These are phyloP conservation scores for Himalopsyche anomala DNA, from an alignment of 2,888 invertebrate genomes.

Conservation along the genomic window DNA sequence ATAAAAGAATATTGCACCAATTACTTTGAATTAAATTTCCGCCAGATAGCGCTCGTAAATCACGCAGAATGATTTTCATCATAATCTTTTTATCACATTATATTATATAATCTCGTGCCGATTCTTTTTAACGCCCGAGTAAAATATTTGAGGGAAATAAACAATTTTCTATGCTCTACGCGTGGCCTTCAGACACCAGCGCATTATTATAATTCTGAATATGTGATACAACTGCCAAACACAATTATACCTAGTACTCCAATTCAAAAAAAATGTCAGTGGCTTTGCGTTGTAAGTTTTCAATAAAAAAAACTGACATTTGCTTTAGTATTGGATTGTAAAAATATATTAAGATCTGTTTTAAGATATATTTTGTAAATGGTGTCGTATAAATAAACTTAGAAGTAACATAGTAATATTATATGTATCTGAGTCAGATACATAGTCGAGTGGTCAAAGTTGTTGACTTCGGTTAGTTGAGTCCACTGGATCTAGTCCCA, in stretches of 20 bases:
- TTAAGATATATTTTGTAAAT: too few relatives aligned
- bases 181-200: background rate
- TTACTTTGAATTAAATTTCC: slow-evolving; percentile 31
- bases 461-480: too few relatives aligned
- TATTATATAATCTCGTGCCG: background rate
- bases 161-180: background rate
- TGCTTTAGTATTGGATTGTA: too few relatives aligned
- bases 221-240: slow-evolving; percentile 23
- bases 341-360: too few relatives aligned
- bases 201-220: slow-evolving; percentile 4
- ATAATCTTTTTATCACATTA: background rate
- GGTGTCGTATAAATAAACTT: too few relatives aligned
- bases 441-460: too few relatives aligned
- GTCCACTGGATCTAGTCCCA: too few relatives aligned
- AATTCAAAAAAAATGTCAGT: background rate
- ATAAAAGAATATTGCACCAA: slow-evolving; percentile 26
- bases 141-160: slow-evolving; percentile 12
- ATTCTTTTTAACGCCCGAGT: background rate
- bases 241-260: background rate
- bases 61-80: background rate
- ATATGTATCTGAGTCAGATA: too few relatives aligned
- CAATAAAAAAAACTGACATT: too few relatives aligned
- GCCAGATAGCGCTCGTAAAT: slow-evolving; percentile 22
- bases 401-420: too few relatives aligned
- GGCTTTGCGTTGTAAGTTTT: background rate